Evolutionary conservation across 2,888 invertebrate species (phyloP).

Genomic region (Tetrapedia diversipes): DNA sequence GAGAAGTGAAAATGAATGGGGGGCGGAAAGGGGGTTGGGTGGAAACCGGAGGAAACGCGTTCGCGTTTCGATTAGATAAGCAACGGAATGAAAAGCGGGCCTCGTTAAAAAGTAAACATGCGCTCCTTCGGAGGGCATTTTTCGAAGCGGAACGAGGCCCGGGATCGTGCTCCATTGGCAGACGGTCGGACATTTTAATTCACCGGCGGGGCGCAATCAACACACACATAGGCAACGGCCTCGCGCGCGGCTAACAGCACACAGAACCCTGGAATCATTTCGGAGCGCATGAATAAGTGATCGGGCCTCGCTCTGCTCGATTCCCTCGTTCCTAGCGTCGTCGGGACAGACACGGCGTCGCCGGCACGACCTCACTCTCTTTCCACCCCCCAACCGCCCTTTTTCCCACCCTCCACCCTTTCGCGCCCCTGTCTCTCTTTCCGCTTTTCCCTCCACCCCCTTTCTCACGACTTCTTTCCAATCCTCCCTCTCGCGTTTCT

Average conservation of each 20-base stretch:
- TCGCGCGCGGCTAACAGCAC: constrained; percentile 51
- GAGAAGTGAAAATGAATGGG: background rate
- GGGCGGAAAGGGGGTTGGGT: background rate
- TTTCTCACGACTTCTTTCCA: constrained; percentile 8
- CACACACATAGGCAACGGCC: constrained; percentile 18
- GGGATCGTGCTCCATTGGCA: constrained; percentile 50
- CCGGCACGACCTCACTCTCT: constrained; percentile 66
- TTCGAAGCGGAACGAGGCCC: constrained; percentile 30
- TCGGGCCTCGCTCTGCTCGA: constrained; percentile 67
- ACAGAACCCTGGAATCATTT: constrained; percentile 77
- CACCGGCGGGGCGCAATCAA: constrained; percentile 35
- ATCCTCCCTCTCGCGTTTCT: constrained; percentile 1
- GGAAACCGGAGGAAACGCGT: background rate
- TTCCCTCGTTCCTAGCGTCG: constrained; percentile 63
- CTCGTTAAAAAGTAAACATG: constrained; percentile 56
- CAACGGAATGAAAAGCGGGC: constrained; percentile 27
- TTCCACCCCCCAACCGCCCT: constrained; percentile 30
- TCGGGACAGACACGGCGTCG: constrained; percentile 73
- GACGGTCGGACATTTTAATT: constrained; percentile 63
- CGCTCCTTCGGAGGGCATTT: constrained; percentile 20
- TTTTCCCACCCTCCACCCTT: constrained; percentile 27
- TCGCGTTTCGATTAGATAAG: constrained; percentile 42
- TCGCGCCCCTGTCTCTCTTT: constrained; percentile 24
- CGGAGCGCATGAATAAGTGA: constrained; percentile 78
- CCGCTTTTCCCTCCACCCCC: background rate